These are phyloP conservation scores for Phyllotreta cruciferae DNA, from an alignment of 2,888 invertebrate genomes.

Conservation along the genomic window DNA sequence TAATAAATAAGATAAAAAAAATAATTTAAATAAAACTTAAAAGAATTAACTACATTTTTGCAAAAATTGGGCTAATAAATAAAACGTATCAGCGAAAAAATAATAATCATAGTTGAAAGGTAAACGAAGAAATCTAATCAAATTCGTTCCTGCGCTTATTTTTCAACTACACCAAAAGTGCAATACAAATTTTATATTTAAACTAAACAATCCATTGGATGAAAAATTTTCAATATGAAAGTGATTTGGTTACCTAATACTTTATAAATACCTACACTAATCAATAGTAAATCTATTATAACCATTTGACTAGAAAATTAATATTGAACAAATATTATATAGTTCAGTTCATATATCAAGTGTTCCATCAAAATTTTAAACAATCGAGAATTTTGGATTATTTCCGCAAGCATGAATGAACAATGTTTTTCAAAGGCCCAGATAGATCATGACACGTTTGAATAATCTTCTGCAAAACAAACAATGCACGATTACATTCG, in stretches of 20 bases:
- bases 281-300: constrained; percentile 22
- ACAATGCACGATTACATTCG: no score
- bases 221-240: constrained; percentile 33
- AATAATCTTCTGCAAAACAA: no score
- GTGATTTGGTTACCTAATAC: constrained; percentile 23
- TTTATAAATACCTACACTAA: constrained; percentile 29
- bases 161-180: constrained; percentile 11
- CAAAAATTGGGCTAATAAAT: no score
- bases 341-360: constrained; percentile 24
- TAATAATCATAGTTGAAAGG: no score
- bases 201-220: constrained; percentile 37
- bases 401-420: no score
- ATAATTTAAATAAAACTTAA: neutral
- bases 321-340: constrained; percentile 1
- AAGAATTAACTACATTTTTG: no score
- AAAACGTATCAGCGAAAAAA: no score
- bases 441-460: no score
- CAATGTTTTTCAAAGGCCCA: no score
- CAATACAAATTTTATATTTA: constrained; percentile 3
- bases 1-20: constrained; percentile 26
- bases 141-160: neutral
- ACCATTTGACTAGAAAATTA: constrained; percentile 33
- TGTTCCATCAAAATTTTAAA: constrained; percentile 15
- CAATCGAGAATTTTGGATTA: constrained; percentile 6
- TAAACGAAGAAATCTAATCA: no score